A percentile compares a stretch with the other conserved stretches of the same genome.
phyloP scores from a whole-genome alignment of 2,113 vertebrate species.

The Callithrix jacchus region DNA sequence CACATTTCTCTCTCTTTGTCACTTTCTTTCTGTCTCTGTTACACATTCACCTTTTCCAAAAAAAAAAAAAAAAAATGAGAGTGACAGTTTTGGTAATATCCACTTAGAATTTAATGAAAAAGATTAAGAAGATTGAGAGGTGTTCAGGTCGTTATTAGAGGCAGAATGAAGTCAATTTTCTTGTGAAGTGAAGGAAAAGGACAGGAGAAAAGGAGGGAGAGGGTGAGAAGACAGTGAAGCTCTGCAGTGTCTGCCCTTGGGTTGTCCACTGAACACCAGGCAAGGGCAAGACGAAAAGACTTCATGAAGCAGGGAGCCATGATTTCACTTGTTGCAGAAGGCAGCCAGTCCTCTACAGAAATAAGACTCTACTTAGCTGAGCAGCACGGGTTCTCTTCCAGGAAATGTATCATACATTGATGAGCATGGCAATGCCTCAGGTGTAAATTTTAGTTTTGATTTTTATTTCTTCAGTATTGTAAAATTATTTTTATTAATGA shows the following conservation, averaged over 20 bases:
- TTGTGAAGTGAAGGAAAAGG: not conserved
- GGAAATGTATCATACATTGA: not conserved
- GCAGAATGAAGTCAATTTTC: not conserved
- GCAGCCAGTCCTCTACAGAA: fast-evolving
- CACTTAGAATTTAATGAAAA: not conserved
- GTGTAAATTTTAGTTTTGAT: not conserved
- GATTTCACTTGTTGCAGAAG: not conserved
- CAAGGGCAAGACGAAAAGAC: fast-evolving
- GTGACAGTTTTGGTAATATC: not conserved
- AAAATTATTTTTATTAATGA: not conserved
- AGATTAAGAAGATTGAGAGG: not conserved
- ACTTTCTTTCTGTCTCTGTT: not conserved
- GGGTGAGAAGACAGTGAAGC: not conserved
- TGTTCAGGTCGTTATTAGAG: not conserved
- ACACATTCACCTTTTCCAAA: not conserved
- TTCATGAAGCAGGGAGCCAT: fast-evolving
- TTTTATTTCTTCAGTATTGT: not conserved
- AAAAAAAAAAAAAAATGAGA: not conserved
- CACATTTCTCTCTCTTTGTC: too few relatives aligned
- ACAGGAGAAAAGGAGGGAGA: not conserved
- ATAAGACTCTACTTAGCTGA: not conserved
- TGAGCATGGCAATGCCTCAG: too few relatives aligned
- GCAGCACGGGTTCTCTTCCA: too few relatives aligned
- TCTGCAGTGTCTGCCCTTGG: fast-evolving
- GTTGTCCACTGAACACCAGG: fast-evolving